These are phyloP conservation scores for Artemisiospiza belli DNA, from an alignment of 2,113 vertebrate species.

Conservation along the genomic window DNA sequence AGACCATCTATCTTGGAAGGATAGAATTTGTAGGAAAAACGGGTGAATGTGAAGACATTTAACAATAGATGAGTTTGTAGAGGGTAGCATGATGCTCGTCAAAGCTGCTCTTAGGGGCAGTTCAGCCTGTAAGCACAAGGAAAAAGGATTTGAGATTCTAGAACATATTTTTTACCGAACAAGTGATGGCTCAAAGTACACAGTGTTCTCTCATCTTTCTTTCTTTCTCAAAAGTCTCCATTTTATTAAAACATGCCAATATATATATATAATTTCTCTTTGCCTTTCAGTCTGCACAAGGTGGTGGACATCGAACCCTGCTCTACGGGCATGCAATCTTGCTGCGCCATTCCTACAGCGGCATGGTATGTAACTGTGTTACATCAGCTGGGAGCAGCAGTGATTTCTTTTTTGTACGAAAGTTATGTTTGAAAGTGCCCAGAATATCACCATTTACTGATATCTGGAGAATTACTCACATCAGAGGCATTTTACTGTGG, in stretches of 20 bases:
- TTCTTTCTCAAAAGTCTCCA: neutral
- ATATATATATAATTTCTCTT: neutral
- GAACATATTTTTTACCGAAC: neutral
- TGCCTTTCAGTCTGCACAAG: slow-evolving; percentile 84
- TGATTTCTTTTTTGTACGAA: neutral
- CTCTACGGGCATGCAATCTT: slow-evolving; percentile 92
- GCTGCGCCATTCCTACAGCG: slow-evolving; percentile 94
- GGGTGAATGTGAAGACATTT: neutral
- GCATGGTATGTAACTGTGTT: slow-evolving; percentile 83
- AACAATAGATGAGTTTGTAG: neutral
- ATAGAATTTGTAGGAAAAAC: neutral
- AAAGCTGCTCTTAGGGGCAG: neutral
- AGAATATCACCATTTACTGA: neutral
- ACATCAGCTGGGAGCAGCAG: neutral
- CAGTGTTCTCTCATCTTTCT: neutral
- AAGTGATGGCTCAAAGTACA: neutral
- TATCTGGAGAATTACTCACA: neutral
- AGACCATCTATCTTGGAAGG: neutral
- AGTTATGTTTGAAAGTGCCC: neutral
- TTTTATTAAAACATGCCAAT: neutral
- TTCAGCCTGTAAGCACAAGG: neutral
- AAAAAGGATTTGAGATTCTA: neutral
- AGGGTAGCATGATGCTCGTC: neutral
- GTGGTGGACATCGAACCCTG: slow-evolving; percentile 90
- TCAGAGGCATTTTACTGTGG: neutral